phyloP scores from a whole-genome alignment of 2,113 vertebrate genomes.

The Myanophis thanlyinensis region DNA sequence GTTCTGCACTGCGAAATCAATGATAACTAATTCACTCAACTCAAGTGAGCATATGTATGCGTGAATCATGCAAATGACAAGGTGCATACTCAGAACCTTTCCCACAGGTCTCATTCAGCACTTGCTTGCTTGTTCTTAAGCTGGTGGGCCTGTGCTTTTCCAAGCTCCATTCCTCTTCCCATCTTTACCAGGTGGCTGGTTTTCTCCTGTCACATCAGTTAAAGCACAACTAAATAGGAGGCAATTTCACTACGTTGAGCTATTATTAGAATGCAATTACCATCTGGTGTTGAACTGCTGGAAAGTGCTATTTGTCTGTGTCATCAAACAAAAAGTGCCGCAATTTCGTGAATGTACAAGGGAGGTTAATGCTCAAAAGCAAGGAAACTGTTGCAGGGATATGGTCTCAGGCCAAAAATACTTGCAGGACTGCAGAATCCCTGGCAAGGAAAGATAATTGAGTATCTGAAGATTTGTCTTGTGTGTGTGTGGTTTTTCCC shows the following conservation, averaged over 20 bases:
- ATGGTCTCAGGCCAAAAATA: slow-evolving; percentile 27
- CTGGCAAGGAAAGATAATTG: not conserved
- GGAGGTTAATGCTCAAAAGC: slow-evolving; percentile 32
- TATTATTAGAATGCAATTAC: slow-evolving; percentile 65
- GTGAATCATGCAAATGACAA: not conserved
- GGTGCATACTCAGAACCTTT: not conserved
- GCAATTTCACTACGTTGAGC: slow-evolving; percentile 53
- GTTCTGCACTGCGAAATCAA: not conserved
- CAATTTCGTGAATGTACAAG: slow-evolving; percentile 29
- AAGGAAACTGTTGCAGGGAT: slow-evolving; percentile 19
- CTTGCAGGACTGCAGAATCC: not conserved
- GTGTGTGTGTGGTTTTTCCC: not conserved
- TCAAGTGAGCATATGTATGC: not conserved
- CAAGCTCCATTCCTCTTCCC: not conserved
- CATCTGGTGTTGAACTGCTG: slow-evolving; percentile 23
- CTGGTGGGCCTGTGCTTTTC: not conserved
- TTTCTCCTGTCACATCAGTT: slow-evolving; percentile 48
- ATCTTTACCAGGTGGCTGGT: slow-evolving; percentile 20
- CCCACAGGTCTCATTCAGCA: not conserved
- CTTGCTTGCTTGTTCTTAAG: not conserved
- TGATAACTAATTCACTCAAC: not conserved
- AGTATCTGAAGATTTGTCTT: not conserved
- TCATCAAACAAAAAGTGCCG: slow-evolving; percentile 52
- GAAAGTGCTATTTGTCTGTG: slow-evolving; percentile 51
- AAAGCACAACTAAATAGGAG: slow-evolving; percentile 55